phyloP scores from a whole-genome alignment of 1,140 invertebrate genomes.

The Anoplophora glabripennis region DNA sequence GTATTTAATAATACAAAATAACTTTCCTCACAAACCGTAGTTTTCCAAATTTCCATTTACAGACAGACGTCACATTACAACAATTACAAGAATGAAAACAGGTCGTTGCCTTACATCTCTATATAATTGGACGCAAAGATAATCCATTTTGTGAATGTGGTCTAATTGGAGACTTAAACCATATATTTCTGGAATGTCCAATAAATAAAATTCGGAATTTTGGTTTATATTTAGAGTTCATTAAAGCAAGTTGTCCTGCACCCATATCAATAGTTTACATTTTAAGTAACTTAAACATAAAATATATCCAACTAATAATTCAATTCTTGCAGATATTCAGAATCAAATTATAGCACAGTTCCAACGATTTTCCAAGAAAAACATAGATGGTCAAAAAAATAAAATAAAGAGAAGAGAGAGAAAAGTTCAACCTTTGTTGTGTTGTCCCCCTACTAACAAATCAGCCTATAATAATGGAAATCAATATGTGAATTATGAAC shows the following conservation, averaged over 20 bases:
- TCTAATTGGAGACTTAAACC: constrained; percentile 2
- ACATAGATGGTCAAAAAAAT: too few species aligned
- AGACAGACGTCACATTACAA: constrained; percentile 15
- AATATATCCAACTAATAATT: background rate
- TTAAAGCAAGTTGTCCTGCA: background rate
- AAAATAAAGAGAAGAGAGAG: too few species aligned
- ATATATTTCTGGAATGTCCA: constrained; percentile 19
- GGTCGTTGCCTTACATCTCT: constrained; percentile 18
- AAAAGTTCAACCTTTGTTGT: too few species aligned
- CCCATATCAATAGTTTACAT: background rate
- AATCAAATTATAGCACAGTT: background rate
- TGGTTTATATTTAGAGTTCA: background rate
- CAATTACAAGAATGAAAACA: constrained; percentile 21
- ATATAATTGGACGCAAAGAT: constrained; percentile 9
- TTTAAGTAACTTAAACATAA: background rate
- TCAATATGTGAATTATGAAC: too few species aligned
- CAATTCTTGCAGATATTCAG: background rate
- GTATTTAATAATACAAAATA: background rate
- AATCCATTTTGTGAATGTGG: constrained; percentile 13
- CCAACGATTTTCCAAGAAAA: too few species aligned
- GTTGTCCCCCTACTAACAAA: too few species aligned
- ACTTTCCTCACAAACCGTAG: background rate
- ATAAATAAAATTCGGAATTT: constrained; percentile 4
- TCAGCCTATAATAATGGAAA: too few species aligned
- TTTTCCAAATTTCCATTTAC: constrained; percentile 5